Evolutionary conservation across 1,140 invertebrate genomes (phyloP), one percentile per base, ranked within the genome.

Genomic region (Euwallacea fornicatus): DNA sequence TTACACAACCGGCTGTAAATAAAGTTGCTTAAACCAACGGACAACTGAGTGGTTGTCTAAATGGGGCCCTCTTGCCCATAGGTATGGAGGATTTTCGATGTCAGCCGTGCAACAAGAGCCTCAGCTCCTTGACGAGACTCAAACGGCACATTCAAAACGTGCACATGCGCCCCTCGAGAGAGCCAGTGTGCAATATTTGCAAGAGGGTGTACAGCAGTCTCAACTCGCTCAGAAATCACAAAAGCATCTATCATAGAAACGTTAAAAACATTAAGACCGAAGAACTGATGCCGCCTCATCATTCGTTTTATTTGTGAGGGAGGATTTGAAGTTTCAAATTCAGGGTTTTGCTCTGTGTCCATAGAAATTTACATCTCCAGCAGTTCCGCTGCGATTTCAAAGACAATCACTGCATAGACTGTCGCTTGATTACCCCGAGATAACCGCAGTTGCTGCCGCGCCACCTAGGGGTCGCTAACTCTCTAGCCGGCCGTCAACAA

Each of bases 111-210:
- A 93, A 93, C 88, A 93, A 93, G 88, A 91, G 90, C 83, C 85
- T 92, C 78, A 91, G 90, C 79, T 92, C 91, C 74, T 85, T 92
- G 82, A 92, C 91, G 77, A 88, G 91, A 78, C 88, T 93, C 82
- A 92, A 91, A 86, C 88, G 91, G 75, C 91, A 93, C 84, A 92
- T 93, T 84, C 91, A 93, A 86, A 93, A 93, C 85, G 91, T 93
- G 78, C 91, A 93, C 84, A 91, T 92, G 87, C 86, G 90, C 77
- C 91, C 91, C 75, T 91, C 90, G 81, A 88, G 91, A 84, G 91
- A 92, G 84, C 91, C 90, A 74, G 90, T 92, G 79, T 94, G 92
- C 87, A 93, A 92, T 85, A 92, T 93, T 83, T 94, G 92, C 86
- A 92, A 91, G 81, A 88, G 92, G 78, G 90, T 92, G 76, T 94